phyloP scores from a whole-genome alignment of 2,888 invertebrate species.

The Caenorhabditis auriculariae region DNA sequence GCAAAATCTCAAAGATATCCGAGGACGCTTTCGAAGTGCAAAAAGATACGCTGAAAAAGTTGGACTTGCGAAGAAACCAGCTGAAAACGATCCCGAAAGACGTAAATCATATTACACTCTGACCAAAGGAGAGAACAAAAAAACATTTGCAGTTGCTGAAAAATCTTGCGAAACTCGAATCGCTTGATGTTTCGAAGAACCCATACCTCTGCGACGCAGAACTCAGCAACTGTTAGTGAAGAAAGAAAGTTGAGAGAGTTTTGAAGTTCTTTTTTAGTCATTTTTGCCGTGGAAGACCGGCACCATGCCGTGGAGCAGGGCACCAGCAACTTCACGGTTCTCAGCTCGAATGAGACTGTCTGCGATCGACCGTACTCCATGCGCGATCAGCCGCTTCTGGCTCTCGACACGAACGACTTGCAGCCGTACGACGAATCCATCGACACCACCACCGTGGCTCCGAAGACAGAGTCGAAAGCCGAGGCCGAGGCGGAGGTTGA shows the following conservation, averaged over 20 bases:
- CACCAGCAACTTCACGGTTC: slow-evolving; percentile 39
- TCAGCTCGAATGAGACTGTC: slow-evolving; percentile 47
- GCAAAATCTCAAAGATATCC: slow-evolving; percentile 44
- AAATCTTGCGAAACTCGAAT: slow-evolving; percentile 59
- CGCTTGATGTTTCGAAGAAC: slow-evolving; percentile 64
- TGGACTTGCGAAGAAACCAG: slow-evolving; percentile 83
- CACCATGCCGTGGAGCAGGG: slow-evolving; percentile 41
- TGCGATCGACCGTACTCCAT: slow-evolving; percentile 62
- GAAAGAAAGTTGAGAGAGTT: neutral
- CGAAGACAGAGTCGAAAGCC: slow-evolving; percentile 35
- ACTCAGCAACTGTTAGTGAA: slow-evolving; percentile 31
- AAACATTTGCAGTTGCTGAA: slow-evolving; percentile 22
- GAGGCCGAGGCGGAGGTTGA: slow-evolving; percentile 25
- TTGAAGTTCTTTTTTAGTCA: slow-evolving; percentile 47
- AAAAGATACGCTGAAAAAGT: slow-evolving; percentile 70
- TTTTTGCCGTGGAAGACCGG: slow-evolving; percentile 39
- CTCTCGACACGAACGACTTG: slow-evolving; percentile 24
- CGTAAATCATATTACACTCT: slow-evolving; percentile 67
- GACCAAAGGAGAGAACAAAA: slow-evolving; percentile 70
- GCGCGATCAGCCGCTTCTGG: slow-evolving; percentile 20
- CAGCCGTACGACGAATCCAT: slow-evolving; percentile 42
- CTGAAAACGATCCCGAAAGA: slow-evolving; percentile 70
- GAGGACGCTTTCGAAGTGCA: slow-evolving; percentile 34
- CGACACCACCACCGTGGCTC: slow-evolving; percentile 49
- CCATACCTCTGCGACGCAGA: slow-evolving; percentile 60